Conservation (phyloP, 2,797 vertebrate genomes). For the Taenioides sp. region DNA sequence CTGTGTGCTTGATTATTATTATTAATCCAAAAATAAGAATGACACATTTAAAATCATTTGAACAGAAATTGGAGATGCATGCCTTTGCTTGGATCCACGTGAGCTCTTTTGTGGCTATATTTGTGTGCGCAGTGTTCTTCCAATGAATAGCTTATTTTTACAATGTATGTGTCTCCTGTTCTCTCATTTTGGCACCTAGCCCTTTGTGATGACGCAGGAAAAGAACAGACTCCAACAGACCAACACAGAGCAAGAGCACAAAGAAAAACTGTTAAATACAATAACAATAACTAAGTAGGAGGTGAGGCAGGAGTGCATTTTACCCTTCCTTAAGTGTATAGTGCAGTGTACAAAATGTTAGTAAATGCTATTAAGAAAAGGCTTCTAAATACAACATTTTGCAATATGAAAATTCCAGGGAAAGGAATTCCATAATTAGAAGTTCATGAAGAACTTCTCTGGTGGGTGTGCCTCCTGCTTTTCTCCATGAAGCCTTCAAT, state of each 20-base stretch:
- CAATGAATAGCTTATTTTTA: conserved; percentile 36
- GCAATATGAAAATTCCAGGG: not conserved
- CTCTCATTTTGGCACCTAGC: conserved; percentile 58
- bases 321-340: not conserved
- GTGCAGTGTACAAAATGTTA: not conserved
- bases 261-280: conserved; percentile 17
- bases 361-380: not conserved
- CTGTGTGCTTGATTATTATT: not conserved
- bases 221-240: conserved; percentile 29
- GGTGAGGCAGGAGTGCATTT: not conserved
- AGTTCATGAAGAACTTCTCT: too few species aligned
- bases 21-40: not conserved
- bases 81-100: not conserved
- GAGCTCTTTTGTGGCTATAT: not conserved
- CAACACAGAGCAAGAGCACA: conserved; percentile 23
- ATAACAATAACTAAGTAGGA: not conserved
- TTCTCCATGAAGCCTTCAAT: too few species aligned
- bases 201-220: conserved; percentile 61
- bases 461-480: too few species aligned
- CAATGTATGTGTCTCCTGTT: conserved; percentile 38
- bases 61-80: not conserved
- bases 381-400: too few species aligned
- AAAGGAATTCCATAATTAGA: not conserved
- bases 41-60: not conserved
- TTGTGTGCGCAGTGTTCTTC: conserved; percentile 11